These are phyloP conservation scores for Ctenosaura bakeri DNA, from an alignment of 2,797 vertebrate genomes.

Conservation along the genomic window DNA sequence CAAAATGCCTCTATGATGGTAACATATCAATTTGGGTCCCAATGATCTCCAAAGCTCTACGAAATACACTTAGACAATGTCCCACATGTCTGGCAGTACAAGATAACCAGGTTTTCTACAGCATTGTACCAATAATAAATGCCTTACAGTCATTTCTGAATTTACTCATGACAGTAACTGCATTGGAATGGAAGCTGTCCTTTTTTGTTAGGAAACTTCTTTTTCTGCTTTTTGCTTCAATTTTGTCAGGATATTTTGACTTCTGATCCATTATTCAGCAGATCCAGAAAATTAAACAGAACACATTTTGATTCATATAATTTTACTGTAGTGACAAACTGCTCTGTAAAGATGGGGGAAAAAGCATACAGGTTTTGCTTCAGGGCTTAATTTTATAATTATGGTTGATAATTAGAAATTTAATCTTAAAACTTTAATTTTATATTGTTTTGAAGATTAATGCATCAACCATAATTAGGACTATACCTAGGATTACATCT, in stretches of 20 bases:
- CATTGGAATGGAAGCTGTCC: neutral
- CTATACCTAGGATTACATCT: neutral
- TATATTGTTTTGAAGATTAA: neutral
- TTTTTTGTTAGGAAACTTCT: neutral
- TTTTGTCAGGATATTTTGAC: neutral
- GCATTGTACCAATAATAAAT: neutral
- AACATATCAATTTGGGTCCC: neutral
- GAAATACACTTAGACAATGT: neutral
- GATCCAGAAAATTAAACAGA: constrained; percentile 50
- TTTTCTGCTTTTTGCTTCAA: neutral
- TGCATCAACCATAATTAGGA: neutral
- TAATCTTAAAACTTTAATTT: too few relatives aligned
- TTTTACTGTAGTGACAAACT: neutral
- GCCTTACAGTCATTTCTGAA: neutral
- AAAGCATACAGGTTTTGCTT: neutral
- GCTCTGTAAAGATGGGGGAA: neutral
- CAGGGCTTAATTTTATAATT: neutral
- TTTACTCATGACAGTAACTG: neutral
- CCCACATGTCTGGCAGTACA: neutral
- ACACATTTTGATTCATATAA: neutral
- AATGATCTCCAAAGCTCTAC: neutral
- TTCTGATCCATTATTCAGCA: constrained; percentile 28
- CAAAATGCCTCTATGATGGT: neutral
- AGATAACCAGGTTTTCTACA: neutral
- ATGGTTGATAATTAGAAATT: too few relatives aligned